A percentile compares a stretch with the other conserved stretches of the same genome.
Evolutionary conservation across 2,888 invertebrate species (phyloP).

Genomic region (Lithophane semibrunnea): DNA sequence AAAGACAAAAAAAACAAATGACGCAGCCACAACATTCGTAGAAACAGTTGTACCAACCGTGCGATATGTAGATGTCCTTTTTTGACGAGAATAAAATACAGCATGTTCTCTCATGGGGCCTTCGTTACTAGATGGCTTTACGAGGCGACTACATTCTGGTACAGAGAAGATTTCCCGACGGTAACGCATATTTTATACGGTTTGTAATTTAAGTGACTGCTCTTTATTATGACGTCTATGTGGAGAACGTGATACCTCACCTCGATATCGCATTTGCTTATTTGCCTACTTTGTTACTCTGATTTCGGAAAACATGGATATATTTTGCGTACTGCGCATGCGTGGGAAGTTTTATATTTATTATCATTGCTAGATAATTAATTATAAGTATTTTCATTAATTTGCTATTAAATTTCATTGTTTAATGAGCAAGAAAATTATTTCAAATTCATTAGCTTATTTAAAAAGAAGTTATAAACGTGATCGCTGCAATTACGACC

Average conservation of each 20-base stretch:
- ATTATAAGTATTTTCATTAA: neutral
- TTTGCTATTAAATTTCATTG: too few species aligned
- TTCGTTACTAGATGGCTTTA: slow-evolving; percentile 83
- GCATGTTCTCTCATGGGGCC: slow-evolving; percentile 73
- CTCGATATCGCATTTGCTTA: slow-evolving; percentile 45
- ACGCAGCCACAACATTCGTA: slow-evolving; percentile 24
- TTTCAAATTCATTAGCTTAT: neutral
- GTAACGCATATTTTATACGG: slow-evolving; percentile 86
- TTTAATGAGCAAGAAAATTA: neutral
- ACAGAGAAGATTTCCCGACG: slow-evolving; percentile 86
- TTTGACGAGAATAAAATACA: slow-evolving; percentile 75
- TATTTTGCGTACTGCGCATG: slow-evolving; percentile 22
- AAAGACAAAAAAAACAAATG: slow-evolving; percentile 32
- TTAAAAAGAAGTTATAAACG: neutral
- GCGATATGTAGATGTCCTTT: slow-evolving; percentile 70
- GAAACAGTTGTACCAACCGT: slow-evolving; percentile 51
- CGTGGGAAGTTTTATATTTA: slow-evolving; percentile 10
- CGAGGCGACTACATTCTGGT: slow-evolving; percentile 80
- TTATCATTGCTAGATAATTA: neutral
- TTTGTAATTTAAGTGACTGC: slow-evolving; percentile 83
- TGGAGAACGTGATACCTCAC: slow-evolving; percentile 63
- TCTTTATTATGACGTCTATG: slow-evolving; percentile 77
- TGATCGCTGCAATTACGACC: neutral
- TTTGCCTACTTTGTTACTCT: slow-evolving; percentile 17
- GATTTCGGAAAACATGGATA: slow-evolving; percentile 12